Conservation (phyloP, 2,113 vertebrate species). For the Pheucticus melanocephalus region DNA sequence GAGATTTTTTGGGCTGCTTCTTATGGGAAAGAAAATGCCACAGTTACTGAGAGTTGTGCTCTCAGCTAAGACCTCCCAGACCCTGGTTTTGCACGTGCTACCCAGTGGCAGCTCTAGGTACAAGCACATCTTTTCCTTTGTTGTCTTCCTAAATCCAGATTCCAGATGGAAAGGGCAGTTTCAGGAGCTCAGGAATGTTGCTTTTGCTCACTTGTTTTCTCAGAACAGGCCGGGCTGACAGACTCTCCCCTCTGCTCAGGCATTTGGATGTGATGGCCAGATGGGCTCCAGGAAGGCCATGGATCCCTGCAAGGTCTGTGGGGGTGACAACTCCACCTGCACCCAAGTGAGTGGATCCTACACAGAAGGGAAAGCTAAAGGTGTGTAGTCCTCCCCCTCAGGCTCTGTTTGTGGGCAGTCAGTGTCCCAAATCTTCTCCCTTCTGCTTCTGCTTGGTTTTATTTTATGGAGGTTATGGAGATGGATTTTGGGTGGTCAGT, state of each 20-base stretch:
- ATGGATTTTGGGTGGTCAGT: background rate
- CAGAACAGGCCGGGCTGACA: background rate
- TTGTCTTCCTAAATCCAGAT: background rate
- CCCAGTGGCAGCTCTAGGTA: background rate
- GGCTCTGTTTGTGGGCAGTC: background rate
- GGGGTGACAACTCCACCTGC: constrained; percentile 85
- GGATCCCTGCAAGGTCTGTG: constrained; percentile 87
- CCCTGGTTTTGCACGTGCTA: background rate
- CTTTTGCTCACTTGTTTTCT: background rate
- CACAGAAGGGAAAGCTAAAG: constrained; percentile 79
- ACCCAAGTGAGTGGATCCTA: constrained; percentile 75
- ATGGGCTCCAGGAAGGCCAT: constrained; percentile 79
- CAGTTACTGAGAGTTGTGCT: background rate
- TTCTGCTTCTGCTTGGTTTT: background rate
- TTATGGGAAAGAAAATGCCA: background rate
- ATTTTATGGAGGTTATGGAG: background rate
- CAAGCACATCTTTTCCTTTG: background rate
- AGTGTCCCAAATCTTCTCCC: background rate
- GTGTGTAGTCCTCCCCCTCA: constrained; percentile 63
- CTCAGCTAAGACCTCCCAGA: background rate
- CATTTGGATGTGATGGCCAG: constrained; percentile 88
- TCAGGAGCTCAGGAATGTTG: background rate
- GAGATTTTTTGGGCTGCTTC: background rate
- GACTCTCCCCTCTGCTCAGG: constrained; percentile 61
- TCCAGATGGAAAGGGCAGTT: background rate